Percentiles rank a stretch among this genome's conserved stretches.
phyloP scores from a whole-genome alignment of 1,140 invertebrate genomes.

The Papilio polyxenes region DNA sequence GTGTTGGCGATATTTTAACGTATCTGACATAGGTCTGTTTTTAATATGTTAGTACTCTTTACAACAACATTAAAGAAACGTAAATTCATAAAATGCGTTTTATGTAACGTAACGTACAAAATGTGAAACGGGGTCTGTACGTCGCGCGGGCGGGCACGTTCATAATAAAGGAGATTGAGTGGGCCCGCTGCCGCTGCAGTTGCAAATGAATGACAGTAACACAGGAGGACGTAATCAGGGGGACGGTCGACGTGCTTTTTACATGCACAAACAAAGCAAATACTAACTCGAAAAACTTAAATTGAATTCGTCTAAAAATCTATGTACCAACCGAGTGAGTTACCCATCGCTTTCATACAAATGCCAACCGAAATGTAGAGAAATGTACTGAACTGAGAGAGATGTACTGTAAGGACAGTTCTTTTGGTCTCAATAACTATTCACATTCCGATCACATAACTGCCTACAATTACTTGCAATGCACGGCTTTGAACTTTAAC shows the following conservation, averaged over 20 bases:
- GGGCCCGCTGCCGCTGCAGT: conserved; percentile 58
- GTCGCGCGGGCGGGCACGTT: conserved; percentile 65
- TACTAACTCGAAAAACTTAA: conserved; percentile 54
- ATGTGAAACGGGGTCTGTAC: conserved; percentile 59
- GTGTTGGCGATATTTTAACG: not conserved
- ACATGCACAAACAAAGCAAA: conserved; percentile 67
- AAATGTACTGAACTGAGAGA: not conserved
- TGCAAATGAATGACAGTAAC: conserved; percentile 75
- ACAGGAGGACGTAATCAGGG: conserved; percentile 70
- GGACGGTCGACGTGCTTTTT: conserved; percentile 63
- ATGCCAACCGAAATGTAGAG: not conserved
- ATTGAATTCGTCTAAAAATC: conserved; percentile 48
- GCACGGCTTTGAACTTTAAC: not conserved
- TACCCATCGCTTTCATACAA: not conserved
- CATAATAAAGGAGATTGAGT: conserved; percentile 79
- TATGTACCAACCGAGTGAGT: not conserved
- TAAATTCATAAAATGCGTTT: conserved; percentile 67
- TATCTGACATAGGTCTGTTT: not conserved
- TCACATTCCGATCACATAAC: not conserved
- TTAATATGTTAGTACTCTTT: not conserved
- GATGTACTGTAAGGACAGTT: not conserved
- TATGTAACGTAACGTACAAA: conserved; percentile 60
- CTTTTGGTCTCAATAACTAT: not conserved
- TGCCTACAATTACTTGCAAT: not conserved
- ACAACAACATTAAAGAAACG: conserved; percentile 46